Evolutionary conservation across 2,888 invertebrate species (phyloP).

Genomic region (Elgonia sp.): DNA sequence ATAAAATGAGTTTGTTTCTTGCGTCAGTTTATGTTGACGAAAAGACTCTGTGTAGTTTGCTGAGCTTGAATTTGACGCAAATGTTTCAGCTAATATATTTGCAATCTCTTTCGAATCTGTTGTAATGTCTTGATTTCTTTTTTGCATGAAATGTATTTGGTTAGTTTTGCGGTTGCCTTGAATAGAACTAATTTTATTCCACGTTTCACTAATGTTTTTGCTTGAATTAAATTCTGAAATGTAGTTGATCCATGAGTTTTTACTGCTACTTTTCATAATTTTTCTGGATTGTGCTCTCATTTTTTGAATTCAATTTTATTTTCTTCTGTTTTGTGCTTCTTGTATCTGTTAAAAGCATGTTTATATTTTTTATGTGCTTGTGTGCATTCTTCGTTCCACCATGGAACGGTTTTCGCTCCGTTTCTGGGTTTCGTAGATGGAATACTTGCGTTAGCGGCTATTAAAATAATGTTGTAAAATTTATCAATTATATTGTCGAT

Average conservation of each 20-base stretch:
- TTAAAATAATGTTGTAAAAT: slow-evolving; percentile 44
- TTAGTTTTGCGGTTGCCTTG: background rate
- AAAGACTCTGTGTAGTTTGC: slow-evolving; percentile 9
- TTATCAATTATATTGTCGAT: background rate
- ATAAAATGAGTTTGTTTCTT: background rate
- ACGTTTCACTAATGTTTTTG: background rate
- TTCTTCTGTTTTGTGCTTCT: slow-evolving; percentile 46
- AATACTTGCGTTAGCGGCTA: slow-evolving; percentile 60
- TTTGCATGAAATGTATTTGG: background rate
- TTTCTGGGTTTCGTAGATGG: slow-evolving; percentile 39
- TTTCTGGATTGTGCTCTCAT: background rate
- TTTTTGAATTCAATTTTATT: slow-evolving; percentile 47
- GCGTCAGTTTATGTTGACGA: too few relatives aligned
- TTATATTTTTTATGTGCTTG: slow-evolving; percentile 41
- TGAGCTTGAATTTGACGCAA: slow-evolving; percentile 15
- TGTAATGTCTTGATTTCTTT: background rate
- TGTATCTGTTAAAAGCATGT: slow-evolving; percentile 63
- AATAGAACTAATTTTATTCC: slow-evolving; percentile 17
- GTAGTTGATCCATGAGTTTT: background rate
- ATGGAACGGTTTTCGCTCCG: slow-evolving; percentile 68
- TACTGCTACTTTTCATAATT: slow-evolving; percentile 8
- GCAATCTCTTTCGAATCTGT: background rate
- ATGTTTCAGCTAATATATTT: slow-evolving; percentile 7
- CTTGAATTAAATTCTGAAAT: background rate
- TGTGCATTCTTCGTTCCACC: slow-evolving; percentile 75